Conservation (phyloP, 1,140 invertebrate genomes). For the Oscheius sp. region DNA sequence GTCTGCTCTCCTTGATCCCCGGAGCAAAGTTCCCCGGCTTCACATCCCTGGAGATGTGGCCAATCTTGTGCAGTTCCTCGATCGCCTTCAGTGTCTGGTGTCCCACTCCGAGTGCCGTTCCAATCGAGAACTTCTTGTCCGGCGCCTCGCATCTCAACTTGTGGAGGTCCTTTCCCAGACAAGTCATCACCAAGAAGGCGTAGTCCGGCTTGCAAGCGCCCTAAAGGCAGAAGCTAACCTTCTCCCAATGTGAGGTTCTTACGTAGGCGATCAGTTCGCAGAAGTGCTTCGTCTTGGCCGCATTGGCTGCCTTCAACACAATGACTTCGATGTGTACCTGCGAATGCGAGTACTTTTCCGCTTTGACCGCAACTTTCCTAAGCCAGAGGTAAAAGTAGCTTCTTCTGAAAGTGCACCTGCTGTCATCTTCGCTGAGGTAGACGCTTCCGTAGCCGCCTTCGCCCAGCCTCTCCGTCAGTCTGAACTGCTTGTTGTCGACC, state of each 20-base stretch:
- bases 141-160: constrained; percentile 44
- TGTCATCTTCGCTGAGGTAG: constrained; percentile 22
- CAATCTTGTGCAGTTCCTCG: constrained; percentile 23
- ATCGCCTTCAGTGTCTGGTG: background rate
- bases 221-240: constrained; percentile 6
- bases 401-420: too few species aligned
- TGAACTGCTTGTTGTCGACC: constrained; percentile 10
- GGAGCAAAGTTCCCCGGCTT: background rate
- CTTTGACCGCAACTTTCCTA: constrained; percentile 47
- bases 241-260: background rate
- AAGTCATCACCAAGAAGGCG: constrained; percentile 47
- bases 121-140: constrained; percentile 41
- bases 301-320: constrained; percentile 41
- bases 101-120: constrained; percentile 68
- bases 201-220: constrained; percentile 32
- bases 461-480: constrained; percentile 25
- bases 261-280: constrained; percentile 47
- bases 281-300: constrained; percentile 40
- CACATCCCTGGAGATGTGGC: constrained; percentile 6
- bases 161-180: constrained; percentile 49
- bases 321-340: constrained; percentile 46
- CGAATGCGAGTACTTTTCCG: constrained; percentile 49
- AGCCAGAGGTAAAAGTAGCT: too few species aligned
- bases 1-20: background rate
- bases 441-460: constrained; percentile 50